Evolutionary conservation across 2,113 vertebrate genomes (phyloP), one percentile per base, ranked within the genome.

Genomic region (Lagopus leucura): DNA sequence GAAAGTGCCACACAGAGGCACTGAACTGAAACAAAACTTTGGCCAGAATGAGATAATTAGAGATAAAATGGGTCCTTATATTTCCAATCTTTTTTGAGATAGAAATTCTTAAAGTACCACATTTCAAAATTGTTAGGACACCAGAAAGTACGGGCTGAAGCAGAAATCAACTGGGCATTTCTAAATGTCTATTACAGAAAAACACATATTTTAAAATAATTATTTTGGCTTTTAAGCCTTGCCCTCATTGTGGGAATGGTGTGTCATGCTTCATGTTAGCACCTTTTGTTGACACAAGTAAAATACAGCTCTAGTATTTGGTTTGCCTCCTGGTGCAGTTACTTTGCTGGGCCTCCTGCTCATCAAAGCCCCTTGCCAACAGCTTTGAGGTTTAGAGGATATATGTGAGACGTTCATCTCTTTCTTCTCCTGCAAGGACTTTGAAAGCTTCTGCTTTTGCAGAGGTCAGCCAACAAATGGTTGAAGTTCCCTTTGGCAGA

Each of bases 321-420:
- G 7, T 15, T 82, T 73, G 5, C 13, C 34, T 88, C 12, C 16
- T 55, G 16, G 17, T 75, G 25, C 5, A 32, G 22, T 16, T 11
- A 18, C 42, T 82, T 20, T 1, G 4, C 19, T 42, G 54, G 24
- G 28, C 11, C 18, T 86, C 28, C 18, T 17, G 8, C 4, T 61
- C 58, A 11, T 42, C 64, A 60, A 69, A 79, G 58, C 4, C 18
- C 18, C 8, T 93, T 60, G 21, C 13, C 19, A 73, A 32, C 5
- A 57, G 9, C 14, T 63, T 75, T 1, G 0, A 54, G 5, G 21
- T 64, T 70, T 63, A 73, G 55, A 66, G 45, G 27, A 5, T 48
- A 8, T 2, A 0, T 0, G 0, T 30, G 25, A 15, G 34, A n/a
- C 61, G 38, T 19, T 83, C 40, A 25, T 4, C 3, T 40, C 22